Conservation (phyloP, 2,797 vertebrate genomes). For the Silurus lanzhouensis region DNA sequence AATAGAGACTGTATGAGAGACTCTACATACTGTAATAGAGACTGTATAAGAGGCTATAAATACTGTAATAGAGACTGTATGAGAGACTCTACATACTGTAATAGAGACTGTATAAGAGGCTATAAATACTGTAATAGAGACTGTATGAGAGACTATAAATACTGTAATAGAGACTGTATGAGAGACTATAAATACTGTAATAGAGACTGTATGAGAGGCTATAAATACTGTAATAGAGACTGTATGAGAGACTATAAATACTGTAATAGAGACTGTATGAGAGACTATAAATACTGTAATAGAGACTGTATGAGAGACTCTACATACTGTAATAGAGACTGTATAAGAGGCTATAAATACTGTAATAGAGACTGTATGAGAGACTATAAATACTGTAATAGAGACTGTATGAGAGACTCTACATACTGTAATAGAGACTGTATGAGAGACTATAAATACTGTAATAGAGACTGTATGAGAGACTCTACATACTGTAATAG, state of each 20-base stretch:
- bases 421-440: background rate
- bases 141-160: background rate
- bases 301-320: background rate
- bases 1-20: no score
- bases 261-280: no score
- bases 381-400: background rate
- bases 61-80: background rate
- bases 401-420: background rate
- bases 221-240: no score
- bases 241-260: no score
- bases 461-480: no score
- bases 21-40: no score
- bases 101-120: no score
- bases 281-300: background rate
- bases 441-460: background rate
- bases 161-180: background rate
- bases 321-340: no score
- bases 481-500: no score
- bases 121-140: background rate
- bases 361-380: background rate
- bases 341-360: no score
- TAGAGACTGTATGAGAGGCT: background rate
- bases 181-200: background rate
- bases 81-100: no score
- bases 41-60: no score